Conservation (phyloP, 2,797 vertebrate genomes). For the Microctenopoma stevenorrisi region DNA sequence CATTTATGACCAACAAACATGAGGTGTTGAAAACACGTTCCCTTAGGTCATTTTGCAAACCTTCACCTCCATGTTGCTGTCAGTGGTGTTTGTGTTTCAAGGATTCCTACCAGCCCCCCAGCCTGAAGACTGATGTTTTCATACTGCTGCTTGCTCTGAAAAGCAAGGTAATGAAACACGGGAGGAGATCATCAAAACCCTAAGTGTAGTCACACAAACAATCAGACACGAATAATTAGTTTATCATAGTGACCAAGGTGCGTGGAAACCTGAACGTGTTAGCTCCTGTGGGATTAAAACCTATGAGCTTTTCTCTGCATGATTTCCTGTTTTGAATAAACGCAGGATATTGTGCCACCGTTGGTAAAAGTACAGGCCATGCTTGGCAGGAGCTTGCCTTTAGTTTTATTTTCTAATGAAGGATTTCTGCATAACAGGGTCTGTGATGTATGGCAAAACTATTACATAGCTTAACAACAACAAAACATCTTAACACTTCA, state of each 20-base stretch:
- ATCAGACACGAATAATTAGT: background rate
- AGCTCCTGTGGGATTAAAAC: constrained; percentile 2
- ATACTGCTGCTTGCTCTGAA: background rate
- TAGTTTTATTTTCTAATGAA: background rate
- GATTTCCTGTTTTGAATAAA: constrained; percentile 50
- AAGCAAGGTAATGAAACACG: background rate
- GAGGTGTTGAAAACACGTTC: constrained; percentile 12
- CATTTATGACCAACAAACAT: background rate
- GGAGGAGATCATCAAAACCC: too few relatives aligned
- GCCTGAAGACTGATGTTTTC: background rate
- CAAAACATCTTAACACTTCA: background rate
- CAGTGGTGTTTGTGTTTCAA: constrained; percentile 16
- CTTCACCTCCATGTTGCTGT: background rate
- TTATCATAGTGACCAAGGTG: background rate
- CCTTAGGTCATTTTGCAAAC: constrained; percentile 1
- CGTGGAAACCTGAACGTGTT: background rate
- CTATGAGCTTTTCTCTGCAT: constrained; percentile 37
- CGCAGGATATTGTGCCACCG: constrained; percentile 26
- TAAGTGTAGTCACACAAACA: background rate
- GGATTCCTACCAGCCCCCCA: background rate
- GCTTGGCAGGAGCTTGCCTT: background rate
- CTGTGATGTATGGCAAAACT: background rate
- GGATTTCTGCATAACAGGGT: background rate
- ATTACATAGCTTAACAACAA: background rate
- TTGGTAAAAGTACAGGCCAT: background rate